These are phyloP conservation scores for Cranoglanis bouderius DNA, from an alignment of 2,113 vertebrate species.

Conservation along the genomic window DNA sequence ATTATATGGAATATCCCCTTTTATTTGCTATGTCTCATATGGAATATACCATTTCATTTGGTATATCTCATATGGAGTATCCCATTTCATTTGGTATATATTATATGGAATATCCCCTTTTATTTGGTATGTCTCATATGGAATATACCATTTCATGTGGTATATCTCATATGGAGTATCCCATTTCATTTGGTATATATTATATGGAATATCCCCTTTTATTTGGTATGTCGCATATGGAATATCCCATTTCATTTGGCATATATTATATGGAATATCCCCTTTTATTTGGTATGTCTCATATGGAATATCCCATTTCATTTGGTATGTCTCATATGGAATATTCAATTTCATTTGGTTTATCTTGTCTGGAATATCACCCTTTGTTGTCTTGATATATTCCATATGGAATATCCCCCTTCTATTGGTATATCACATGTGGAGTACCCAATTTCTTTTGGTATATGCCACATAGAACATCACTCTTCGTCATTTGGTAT, in stretches of 20 bases:
- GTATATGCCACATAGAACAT: not conserved
- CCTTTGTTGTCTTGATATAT: not conserved
- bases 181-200: not conserved
- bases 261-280: not conserved
- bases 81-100: not conserved
- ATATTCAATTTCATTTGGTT: too few species aligned
- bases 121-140: not conserved
- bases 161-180: not conserved
- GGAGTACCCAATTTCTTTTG: not conserved
- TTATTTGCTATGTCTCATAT: not conserved
- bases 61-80: not conserved
- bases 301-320: not conserved
- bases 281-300: not conserved
- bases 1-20: not conserved
- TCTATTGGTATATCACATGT: not conserved
- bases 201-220: not conserved
- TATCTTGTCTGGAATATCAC: not conserved
- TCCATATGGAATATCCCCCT: too few species aligned
- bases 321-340: not conserved
- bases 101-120: not conserved
- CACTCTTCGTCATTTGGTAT: not conserved
- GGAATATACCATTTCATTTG: not conserved
- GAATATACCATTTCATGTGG: not conserved
- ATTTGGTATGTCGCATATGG: not conserved
- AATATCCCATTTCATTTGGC: not conserved